Conservation (phyloP, 2,797 vertebrate species). For the Sebastiscus tertius region DNA sequence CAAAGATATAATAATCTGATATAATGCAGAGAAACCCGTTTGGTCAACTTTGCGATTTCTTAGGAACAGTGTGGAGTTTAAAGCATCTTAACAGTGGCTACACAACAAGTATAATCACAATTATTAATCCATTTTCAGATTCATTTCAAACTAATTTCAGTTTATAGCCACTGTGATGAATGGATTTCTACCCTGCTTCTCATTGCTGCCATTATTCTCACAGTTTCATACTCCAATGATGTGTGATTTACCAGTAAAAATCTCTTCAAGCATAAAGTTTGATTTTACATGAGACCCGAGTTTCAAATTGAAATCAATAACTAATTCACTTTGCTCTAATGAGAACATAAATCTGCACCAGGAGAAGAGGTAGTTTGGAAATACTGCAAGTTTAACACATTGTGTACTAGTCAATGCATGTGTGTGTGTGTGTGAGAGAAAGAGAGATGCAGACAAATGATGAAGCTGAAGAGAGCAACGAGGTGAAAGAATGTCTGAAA, state of each 20-base stretch:
- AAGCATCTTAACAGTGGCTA: neutral
- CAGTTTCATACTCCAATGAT: neutral
- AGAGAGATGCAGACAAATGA: neutral
- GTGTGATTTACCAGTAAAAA: neutral
- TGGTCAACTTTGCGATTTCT: neutral
- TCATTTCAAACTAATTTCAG: neutral
- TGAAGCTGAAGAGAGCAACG: neutral
- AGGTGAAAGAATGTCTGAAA: neutral
- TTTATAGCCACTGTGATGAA: neutral
- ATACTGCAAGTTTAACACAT: neutral
- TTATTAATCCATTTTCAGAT: neutral
- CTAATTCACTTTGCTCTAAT: conserved; percentile 36
- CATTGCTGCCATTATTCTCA: neutral
- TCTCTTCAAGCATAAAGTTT: neutral
- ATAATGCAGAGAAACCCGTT: neutral
- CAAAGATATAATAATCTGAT: neutral
- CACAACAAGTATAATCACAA: neutral
- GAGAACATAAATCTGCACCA: conserved; percentile 37
- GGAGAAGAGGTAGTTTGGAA: neutral
- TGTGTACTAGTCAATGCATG: neutral
- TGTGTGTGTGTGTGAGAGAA: neutral
- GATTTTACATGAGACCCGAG: conserved; percentile 16
- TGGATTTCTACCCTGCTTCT: neutral
- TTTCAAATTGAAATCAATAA: conserved; percentile 58
- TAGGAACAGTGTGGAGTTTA: neutral